Base-by-base conservation (phyloP, 2,113 vertebrate genomes). In the Tragelaphus strepsiceros region DNA sequence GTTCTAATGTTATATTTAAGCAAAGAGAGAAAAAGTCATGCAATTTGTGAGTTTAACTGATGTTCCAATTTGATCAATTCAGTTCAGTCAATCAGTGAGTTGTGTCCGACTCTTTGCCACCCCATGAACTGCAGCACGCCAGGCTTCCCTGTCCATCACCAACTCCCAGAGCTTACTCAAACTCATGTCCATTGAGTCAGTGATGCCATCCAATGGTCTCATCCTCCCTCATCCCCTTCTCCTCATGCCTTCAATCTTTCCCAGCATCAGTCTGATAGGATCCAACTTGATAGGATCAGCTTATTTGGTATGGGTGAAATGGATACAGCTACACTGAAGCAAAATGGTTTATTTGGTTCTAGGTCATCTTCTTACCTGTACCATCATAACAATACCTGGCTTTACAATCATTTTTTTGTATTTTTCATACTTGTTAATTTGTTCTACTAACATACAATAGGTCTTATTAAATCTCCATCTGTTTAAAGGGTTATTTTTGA, bases 91-190 rank as follows among this genome's bases (percentile, higher is more conserved):
- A 6, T 71, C 19, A 39, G 67, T 71, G 10, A 39, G 67, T 22
- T 5, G 0, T 39, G 10, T 71, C 10, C 0, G 0, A 71, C 10
- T 71, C n/a, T n/a, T 64, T 71, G n/a, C 0, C 0, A 39, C n/a
- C 19, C 5, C 19, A 71, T 22, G 10, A 5, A 22, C 67, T 71
- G 67, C 19, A 71, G 10, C n/a, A 39, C 1, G 1, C 9, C 19
- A 39, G 67, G 67, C 67, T 39, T 39, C 67, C 19, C 67, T 22
- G n/a, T 71, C 67, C 11, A 39, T 71, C 19, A 71, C n/a, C n/a
- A 71, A 22, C 19, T 39, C 67, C 67, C 67, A 71, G 67, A 71
- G 67, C 67, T 22, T 71, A 71, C 19, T 71, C n/a, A 71, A 22
- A 39, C 67, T 71, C 19, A 39, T 71, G 67, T 12, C n/a, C 67